Base-by-base conservation (phyloP, 2,113 vertebrate genomes). In the Ancistrus triradiatus region DNA sequence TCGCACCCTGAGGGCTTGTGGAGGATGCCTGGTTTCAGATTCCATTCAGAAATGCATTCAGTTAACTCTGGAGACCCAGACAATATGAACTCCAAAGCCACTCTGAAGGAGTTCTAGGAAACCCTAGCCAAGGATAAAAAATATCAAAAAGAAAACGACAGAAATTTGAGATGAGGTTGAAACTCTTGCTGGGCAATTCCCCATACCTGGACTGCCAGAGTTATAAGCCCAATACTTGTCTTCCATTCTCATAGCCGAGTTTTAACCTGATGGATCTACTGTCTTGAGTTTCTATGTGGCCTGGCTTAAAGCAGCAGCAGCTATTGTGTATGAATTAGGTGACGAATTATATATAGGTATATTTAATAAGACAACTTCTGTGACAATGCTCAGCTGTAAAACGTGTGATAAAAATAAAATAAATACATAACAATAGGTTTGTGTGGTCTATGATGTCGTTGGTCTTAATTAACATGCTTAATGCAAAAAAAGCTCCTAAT, bases 31-130 rank as follows among this genome's bases (percentile, higher is more conserved):
- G 71, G 94, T 99, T 28, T 95, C 91, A 0, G 84, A 81, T 37
- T 98, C 92, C 74, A 93, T 99, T 78, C 94, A 99, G 74, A 88
- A 63, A 92, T 92, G 89, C 7, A 94, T 99, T 0, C 85, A 88
- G 74, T 75, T 98, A 79, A 93, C 93, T 0, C 68, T 98, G 83
- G 86, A 87, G 1, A 86, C 98, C 61, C 95, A 99, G 84, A 84
- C 70, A 0, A 89, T 42, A 74, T 92, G 73, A 84, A 77, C 17
- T 77, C 81, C 18, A 95, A 87, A 55, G 91, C 93, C 42, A 87
- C 88, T 0, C 77, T 98, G 75, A 94, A 91, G 75, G 92, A 96
- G 60, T 98, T 95, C 74, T 85, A 90, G 72, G 91, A 93, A 67
- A 89, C 87, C 0, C 66, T 98, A 59, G 52, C 74, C 1, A 75